phyloP scores from a whole-genome alignment of 2,888 invertebrate genomes.

The Meghimatium bilineatum region DNA sequence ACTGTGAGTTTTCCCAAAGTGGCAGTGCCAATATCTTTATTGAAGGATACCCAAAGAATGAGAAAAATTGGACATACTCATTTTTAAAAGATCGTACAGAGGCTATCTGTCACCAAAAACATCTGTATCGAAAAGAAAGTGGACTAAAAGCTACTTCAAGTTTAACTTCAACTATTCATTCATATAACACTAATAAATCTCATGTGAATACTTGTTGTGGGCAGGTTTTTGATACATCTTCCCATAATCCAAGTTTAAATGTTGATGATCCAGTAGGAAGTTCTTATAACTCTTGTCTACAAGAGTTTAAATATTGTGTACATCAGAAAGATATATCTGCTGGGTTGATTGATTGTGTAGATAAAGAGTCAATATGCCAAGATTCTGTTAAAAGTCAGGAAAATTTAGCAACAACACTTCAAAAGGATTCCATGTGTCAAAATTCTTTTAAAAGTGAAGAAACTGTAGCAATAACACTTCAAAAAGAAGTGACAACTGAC shows the following conservation, averaged over 20 bases:
- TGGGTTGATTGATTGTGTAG: slow-evolving; percentile 26
- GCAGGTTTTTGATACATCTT: slow-evolving; percentile 40
- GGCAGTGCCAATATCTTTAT: slow-evolving; percentile 68
- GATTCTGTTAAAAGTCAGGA: slow-evolving; percentile 4
- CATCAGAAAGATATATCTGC: background rate
- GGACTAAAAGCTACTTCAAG: slow-evolving; percentile 50
- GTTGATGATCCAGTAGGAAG: slow-evolving; percentile 35
- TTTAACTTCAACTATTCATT: slow-evolving; percentile 50
- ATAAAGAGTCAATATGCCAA: slow-evolving; percentile 40
- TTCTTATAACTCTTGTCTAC: slow-evolving; percentile 11
- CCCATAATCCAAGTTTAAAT: slow-evolving; percentile 34
- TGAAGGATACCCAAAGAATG: slow-evolving; percentile 67
- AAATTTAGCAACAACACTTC: background rate
- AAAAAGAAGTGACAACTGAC: background rate
- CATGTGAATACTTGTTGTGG: slow-evolving; percentile 32
- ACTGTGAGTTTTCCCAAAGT: slow-evolving; percentile 71
- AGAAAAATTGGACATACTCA: slow-evolving; percentile 65
- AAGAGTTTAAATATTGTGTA: slow-evolving; percentile 5
- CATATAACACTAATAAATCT: slow-evolving; percentile 50
- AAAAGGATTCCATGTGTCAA: background rate
- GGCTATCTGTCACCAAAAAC: slow-evolving; percentile 42
- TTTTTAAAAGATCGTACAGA: slow-evolving; percentile 50
- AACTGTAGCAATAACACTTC: no score
- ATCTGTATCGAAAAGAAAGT: slow-evolving; percentile 33
- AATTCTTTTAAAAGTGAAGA: background rate